Evolutionary conservation across 2,888 invertebrate species (phyloP).

Genomic region (Gibbula magus): DNA sequence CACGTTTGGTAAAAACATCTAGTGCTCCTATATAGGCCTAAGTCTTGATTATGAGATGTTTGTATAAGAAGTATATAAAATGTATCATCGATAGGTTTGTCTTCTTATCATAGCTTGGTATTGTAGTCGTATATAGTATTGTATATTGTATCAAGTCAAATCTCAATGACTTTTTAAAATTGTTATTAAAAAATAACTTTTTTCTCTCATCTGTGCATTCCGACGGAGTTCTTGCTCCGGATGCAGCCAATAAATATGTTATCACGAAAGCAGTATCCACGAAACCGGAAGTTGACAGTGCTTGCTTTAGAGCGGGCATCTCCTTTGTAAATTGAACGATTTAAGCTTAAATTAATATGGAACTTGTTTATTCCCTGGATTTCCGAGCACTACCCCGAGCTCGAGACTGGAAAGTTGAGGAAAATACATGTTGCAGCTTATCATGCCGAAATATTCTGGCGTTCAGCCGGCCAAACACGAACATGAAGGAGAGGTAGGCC

Average conservation of each 20-base stretch:
- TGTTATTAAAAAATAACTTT: too few species aligned
- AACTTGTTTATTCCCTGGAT: constrained; percentile 54
- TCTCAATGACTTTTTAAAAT: too few species aligned
- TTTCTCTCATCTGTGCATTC: too few species aligned
- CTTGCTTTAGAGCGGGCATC: not conserved
- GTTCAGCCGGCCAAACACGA: constrained; percentile 46
- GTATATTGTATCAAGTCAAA: too few species aligned
- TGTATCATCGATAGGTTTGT: too few species aligned
- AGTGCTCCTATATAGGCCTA: too few species aligned
- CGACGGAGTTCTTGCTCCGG: too few species aligned
- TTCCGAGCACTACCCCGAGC: constrained; percentile 37
- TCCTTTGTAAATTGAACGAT: not conserved
- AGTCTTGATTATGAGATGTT: too few species aligned
- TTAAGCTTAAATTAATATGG: constrained; percentile 38
- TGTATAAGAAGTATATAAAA: too few species aligned
- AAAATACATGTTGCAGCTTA: constrained; percentile 57
- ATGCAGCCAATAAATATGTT: not conserved
- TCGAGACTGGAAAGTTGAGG: constrained; percentile 66
- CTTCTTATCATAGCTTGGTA: too few species aligned
- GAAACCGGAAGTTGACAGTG: constrained; percentile 17
- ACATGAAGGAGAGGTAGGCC: constrained; percentile 35
- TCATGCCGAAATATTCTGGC: constrained; percentile 67
- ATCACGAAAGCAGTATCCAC: not conserved
- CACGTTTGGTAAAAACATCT: too few species aligned
- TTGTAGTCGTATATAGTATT: too few species aligned